Conservation (phyloP, 2,888 invertebrate species). For the Cepaea hortensis region DNA sequence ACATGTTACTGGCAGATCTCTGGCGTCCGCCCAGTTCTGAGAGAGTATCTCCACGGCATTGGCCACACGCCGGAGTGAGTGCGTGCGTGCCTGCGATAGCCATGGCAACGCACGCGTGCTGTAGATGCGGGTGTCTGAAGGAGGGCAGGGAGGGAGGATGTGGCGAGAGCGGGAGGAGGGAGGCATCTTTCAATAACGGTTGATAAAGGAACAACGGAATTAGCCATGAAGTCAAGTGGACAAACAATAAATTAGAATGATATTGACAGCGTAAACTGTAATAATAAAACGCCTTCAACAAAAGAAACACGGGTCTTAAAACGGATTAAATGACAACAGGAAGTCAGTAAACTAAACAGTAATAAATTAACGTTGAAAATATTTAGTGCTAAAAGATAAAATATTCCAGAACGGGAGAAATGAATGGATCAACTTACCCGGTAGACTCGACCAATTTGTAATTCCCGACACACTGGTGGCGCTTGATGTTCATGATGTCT, state of each 20-base stretch:
- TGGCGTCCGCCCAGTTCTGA: neutral
- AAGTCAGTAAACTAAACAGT: neutral
- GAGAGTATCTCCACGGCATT: neutral
- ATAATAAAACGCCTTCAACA: neutral
- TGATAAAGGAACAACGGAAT: too few relatives aligned
- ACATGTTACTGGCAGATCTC: neutral
- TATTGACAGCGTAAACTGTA: neutral
- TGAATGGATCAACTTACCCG: neutral
- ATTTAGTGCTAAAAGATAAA: neutral
- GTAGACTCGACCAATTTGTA: too few relatives aligned
- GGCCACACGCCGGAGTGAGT: neutral
- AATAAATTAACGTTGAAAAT: slow-evolving; percentile 5
- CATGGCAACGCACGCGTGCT: slow-evolving; percentile 15
- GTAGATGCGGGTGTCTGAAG: slow-evolving; percentile 4
- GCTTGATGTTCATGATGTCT: too few relatives aligned
- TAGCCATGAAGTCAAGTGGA: too few relatives aligned
- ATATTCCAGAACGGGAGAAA: too few relatives aligned
- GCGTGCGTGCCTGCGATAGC: neutral
- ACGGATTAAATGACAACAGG: neutral
- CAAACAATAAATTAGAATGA: too few relatives aligned
- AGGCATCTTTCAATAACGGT: too few relatives aligned
- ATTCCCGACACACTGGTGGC: too few relatives aligned
- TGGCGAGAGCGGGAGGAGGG: neutral
- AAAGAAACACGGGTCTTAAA: neutral
- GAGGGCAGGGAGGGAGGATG: neutral